Conservation (phyloP, 2,888 invertebrate genomes). For the Netelia melanura region DNA sequence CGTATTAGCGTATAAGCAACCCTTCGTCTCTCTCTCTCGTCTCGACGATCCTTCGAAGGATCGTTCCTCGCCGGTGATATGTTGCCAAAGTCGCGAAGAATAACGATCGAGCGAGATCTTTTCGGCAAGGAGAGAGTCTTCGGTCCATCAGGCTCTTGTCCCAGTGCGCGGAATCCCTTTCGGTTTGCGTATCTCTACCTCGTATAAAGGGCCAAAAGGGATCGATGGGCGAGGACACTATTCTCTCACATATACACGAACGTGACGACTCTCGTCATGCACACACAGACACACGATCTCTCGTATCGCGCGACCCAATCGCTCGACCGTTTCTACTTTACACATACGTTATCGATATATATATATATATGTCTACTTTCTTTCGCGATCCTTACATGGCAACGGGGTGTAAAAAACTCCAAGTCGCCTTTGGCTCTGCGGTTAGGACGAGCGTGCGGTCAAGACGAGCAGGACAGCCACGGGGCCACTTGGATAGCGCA, state of each 20-base stretch:
- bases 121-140: conserved; percentile 51
- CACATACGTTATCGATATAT: background rate
- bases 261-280: conserved; percentile 42
- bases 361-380: conserved; percentile 23
- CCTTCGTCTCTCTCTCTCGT: conserved; percentile 8
- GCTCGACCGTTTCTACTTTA: conserved; percentile 36
- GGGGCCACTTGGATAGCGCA: conserved; percentile 13
- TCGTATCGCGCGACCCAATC: conserved; percentile 53
- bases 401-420: conserved; percentile 78
- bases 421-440: conserved; percentile 75
- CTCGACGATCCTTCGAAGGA: conserved; percentile 24
- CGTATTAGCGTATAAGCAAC: conserved; percentile 14
- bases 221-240: conserved; percentile 53
- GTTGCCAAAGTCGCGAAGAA: conserved; percentile 63
- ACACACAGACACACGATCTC: conserved; percentile 31
- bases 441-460: conserved; percentile 72
- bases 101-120: conserved; percentile 59
- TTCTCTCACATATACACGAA: conserved; percentile 27
- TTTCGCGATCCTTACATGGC: conserved; percentile 77
- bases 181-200: conserved; percentile 59
- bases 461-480: conserved; percentile 71
- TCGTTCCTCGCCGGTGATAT: conserved; percentile 51
- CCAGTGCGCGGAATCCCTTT: conserved; percentile 71
- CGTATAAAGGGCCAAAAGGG: conserved; percentile 61
- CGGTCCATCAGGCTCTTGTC: conserved; percentile 72